A percentile compares a stretch with the other conserved stretches of the same genome.
phyloP scores from a whole-genome alignment of 2,797 vertebrate genomes.

The Anguilla obscura region DNA sequence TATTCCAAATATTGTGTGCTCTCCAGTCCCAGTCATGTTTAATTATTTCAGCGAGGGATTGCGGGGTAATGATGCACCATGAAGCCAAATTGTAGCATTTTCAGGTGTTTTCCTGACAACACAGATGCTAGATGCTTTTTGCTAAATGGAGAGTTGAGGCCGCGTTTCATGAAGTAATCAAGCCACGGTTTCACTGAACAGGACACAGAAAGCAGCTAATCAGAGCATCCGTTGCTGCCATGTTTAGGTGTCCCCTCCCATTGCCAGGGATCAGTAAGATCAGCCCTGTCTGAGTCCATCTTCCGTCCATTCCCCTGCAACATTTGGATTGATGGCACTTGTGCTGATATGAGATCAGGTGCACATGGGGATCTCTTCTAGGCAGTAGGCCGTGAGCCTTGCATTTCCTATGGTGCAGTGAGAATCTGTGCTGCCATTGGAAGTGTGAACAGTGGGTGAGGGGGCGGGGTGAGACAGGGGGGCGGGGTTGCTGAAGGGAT shows the following conservation, averaged over 20 bases:
- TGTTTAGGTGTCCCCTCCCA: not conserved
- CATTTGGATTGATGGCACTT: not conserved
- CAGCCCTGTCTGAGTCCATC: not conserved
- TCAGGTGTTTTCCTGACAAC: not conserved
- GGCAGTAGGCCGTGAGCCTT: not conserved
- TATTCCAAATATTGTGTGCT: not conserved
- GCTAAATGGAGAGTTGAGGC: no score
- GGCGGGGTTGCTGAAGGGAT: constrained; percentile 2
- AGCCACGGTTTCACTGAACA: no score
- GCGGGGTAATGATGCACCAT: not conserved
- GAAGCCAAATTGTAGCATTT: not conserved
- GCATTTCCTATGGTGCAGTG: not conserved
- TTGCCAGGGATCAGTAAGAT: not conserved
- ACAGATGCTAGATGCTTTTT: not conserved
- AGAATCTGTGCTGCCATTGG: not conserved
- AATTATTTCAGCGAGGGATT: constrained; percentile 3
- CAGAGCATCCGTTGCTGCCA: not conserved
- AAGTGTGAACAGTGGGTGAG: not conserved
- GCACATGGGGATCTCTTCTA: not conserved
- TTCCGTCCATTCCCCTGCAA: not conserved
- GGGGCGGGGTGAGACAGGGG: not conserved
- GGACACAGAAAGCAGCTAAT: not conserved
- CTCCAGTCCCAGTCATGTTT: not conserved
- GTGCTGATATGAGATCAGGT: not conserved
- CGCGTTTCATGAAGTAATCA: no score